Evolutionary conservation across 1,140 invertebrate species (phyloP).

Genomic region (fruit fly (Drosophila melanogaster)): DNA sequence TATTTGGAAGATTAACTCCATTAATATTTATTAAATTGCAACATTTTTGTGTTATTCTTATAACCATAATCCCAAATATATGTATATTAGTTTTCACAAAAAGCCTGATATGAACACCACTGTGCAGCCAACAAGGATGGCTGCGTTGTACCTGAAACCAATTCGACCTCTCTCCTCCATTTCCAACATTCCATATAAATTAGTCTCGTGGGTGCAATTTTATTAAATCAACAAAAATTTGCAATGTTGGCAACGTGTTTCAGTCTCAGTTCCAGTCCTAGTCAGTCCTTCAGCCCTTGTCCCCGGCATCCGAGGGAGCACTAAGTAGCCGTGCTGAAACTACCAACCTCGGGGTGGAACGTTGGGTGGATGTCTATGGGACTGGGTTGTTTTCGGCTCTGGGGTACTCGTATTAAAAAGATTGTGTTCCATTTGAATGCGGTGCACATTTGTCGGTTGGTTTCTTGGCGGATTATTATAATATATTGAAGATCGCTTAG

Average conservation of each 20-base stretch:
- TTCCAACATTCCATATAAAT: slow-evolving; percentile 81
- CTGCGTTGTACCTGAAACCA: slow-evolving; percentile 68
- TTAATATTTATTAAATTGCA: too few species aligned
- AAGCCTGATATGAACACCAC: slow-evolving; percentile 8
- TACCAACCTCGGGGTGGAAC: slow-evolving; percentile 28
- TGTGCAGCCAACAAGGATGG: slow-evolving; percentile 44
- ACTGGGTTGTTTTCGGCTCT: slow-evolving; percentile 22
- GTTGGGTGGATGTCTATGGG: slow-evolving; percentile 4
- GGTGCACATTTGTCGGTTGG: slow-evolving; percentile 56
- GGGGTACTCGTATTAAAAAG: slow-evolving; percentile 61
- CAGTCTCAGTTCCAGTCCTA: slow-evolving; percentile 25
- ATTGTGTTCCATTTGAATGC: slow-evolving; percentile 77
- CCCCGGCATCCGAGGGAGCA: slow-evolving; percentile 23
- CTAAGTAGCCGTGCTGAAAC: slow-evolving; percentile 58
- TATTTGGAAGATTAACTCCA: too few species aligned
- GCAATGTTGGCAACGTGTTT: slow-evolving; percentile 73
- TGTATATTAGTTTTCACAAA: not conserved
- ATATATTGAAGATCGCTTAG: slow-evolving; percentile 80
- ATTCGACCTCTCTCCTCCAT: slow-evolving; percentile 67
- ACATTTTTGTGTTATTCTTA: too few species aligned
- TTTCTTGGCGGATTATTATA: slow-evolving; percentile 69
- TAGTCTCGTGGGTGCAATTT: slow-evolving; percentile 83
- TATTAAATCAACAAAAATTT: slow-evolving; percentile 84
- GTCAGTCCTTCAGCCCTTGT: slow-evolving; percentile 15
- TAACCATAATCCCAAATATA: too few species aligned